A percentile compares a stretch with the other conserved stretches of the same genome.
phyloP scores from a whole-genome alignment of 2,888 invertebrate genomes.

The Caenorhabditis panamensis region DNA sequence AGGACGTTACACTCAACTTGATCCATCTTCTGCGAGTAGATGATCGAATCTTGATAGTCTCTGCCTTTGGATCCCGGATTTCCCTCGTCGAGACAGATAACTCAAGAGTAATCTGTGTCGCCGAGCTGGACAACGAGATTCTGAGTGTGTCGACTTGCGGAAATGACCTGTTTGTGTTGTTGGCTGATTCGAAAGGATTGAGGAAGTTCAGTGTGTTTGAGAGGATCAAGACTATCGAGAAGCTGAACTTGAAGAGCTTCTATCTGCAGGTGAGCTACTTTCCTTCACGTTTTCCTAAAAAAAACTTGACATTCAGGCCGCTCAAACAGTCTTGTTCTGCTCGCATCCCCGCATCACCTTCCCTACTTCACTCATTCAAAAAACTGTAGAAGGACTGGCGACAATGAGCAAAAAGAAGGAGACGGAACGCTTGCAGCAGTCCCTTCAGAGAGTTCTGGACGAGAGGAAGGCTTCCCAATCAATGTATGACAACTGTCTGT shows the following conservation, averaged over 20 bases:
- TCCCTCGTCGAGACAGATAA: slow-evolving; percentile 59
- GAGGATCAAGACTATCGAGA: slow-evolving; percentile 60
- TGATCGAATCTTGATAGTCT: slow-evolving; percentile 38
- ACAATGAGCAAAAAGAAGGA: slow-evolving; percentile 52
- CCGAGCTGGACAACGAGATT: slow-evolving; percentile 62
- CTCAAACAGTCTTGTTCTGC: slow-evolving; percentile 41
- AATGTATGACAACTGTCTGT: slow-evolving; percentile 50
- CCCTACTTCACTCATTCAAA: slow-evolving; percentile 19
- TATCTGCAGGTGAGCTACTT: slow-evolving; percentile 56
- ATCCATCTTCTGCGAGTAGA: slow-evolving; percentile 33
- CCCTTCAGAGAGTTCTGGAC: slow-evolving; percentile 45
- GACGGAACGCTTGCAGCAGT: slow-evolving; percentile 39
- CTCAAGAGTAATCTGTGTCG: slow-evolving; percentile 57
- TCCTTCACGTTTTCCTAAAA: too few species aligned
- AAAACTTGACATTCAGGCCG: too few species aligned
- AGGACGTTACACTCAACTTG: slow-evolving; percentile 46
- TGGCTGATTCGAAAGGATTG: slow-evolving; percentile 60
- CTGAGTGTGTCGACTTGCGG: slow-evolving; percentile 62
- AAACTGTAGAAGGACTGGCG: slow-evolving; percentile 48
- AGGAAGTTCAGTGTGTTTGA: slow-evolving; percentile 68
- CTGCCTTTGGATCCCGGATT: slow-evolving; percentile 45
- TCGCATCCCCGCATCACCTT: slow-evolving; percentile 5
- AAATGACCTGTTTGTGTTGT: slow-evolving; percentile 68
- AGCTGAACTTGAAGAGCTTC: slow-evolving; percentile 56
- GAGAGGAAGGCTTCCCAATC: slow-evolving; percentile 32